Evolutionary conservation across 2,797 vertebrate genomes (phyloP).

Genomic region (Champsocephalus gunnari): DNA sequence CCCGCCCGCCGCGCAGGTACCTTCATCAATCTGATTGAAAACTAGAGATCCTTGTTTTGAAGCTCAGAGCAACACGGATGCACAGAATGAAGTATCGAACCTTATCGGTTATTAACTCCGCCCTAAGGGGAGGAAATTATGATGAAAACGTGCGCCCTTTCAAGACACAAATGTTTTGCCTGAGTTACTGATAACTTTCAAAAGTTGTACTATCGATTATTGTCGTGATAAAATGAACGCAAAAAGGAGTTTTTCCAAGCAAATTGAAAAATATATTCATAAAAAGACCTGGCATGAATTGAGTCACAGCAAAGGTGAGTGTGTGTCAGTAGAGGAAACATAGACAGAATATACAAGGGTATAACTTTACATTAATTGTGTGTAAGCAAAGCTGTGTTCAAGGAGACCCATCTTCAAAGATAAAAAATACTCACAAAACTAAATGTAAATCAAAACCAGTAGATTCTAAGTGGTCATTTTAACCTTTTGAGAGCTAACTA

Average conservation of each 20-base stretch:
- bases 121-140: background rate
- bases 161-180: background rate
- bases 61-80: background rate
- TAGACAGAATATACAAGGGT: no score
- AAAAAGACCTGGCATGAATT: no score
- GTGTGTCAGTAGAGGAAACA: background rate
- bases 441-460: no score
- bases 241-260: background rate
- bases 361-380: no score
- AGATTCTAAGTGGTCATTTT: no score
- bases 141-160: rapidly evolving
- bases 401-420: no score
- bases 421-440: no score
- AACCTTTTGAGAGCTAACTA: no score
- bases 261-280: background rate
- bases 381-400: no score
- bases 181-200: background rate
- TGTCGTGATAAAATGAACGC: no score
- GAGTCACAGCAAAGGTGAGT: background rate
- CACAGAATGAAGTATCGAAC: no score
- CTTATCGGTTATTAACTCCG: background rate
- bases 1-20: background rate
- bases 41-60: slow-evolving; percentile 17
- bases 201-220: background rate
- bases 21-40: slow-evolving; percentile 43